A percentile compares a stretch with the other conserved stretches of the same genome.
Evolutionary conservation across 2,888 invertebrate genomes (phyloP).

Genomic region (Epinotia bilunana): DNA sequence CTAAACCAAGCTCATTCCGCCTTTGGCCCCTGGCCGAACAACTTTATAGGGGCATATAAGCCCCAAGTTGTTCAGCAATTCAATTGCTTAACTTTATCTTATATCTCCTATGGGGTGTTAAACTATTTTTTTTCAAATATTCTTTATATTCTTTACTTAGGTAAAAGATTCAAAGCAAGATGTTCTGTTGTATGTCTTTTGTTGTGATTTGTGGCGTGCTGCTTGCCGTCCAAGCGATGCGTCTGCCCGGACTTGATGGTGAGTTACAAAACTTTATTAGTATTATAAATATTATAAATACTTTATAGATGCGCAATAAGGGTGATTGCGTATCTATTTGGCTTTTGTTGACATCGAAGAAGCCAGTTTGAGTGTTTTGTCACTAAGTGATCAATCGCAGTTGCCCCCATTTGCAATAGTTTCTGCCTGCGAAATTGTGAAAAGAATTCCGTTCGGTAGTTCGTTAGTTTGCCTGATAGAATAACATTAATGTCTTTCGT

Average conservation of each 20-base stretch:
- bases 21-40: constrained; percentile 21
- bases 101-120: constrained; percentile 28
- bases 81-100: constrained; percentile 34
- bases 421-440: too few species aligned
- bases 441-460: neutral
- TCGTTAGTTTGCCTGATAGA: neutral
- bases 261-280: constrained; percentile 1
- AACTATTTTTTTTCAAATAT: neutral
- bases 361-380: too few species aligned
- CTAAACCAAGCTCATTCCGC: neutral
- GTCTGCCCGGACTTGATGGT: constrained; percentile 30
- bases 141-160: constrained; percentile 6
- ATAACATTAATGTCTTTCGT: neutral
- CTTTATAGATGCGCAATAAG: too few species aligned
- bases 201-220: constrained; percentile 21
- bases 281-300: too few species aligned
- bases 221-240: constrained; percentile 21
- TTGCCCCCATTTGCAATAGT: too few species aligned
- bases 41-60: constrained; percentile 30
- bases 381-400: too few species aligned
- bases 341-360: neutral
- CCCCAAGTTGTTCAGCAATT: constrained; percentile 32
- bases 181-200: constrained; percentile 18
- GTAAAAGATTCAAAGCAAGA: constrained; percentile 25
- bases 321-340: neutral